Percentiles rank a stretch among this genome's conserved stretches.
Evolutionary conservation across 1,140 invertebrate genomes (phyloP).

Genomic region (Pararge aegeria): DNA sequence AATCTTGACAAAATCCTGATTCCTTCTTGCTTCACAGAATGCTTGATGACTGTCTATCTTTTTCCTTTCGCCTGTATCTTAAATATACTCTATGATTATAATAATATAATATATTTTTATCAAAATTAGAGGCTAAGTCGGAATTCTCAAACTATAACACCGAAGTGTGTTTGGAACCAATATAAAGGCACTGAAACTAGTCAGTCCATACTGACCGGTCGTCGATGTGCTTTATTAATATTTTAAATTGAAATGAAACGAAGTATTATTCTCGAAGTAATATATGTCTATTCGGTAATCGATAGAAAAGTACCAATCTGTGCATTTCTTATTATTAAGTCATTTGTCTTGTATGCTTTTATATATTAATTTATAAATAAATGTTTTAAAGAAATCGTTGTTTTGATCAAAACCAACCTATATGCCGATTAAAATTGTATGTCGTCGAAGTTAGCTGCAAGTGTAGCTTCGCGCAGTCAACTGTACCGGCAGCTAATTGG

Average conservation of each 20-base stretch:
- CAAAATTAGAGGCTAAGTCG: slow-evolving; percentile 52
- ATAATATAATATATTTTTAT: slow-evolving; percentile 39
- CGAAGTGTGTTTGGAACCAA: slow-evolving; percentile 44
- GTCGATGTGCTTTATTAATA: slow-evolving; percentile 40
- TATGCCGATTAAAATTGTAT: no score
- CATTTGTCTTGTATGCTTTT: slow-evolving; percentile 70
- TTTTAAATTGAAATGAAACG: slow-evolving; percentile 30
- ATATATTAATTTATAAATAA: slow-evolving; percentile 76
- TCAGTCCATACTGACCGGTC: slow-evolving; percentile 46
- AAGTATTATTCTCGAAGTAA: slow-evolving; percentile 45
- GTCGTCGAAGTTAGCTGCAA: no score
- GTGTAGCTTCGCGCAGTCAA: no score
- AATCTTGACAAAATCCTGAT: no score
- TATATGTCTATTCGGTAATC: slow-evolving; percentile 45
- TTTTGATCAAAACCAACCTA: slow-evolving; percentile 18
- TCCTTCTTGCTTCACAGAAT: no score
- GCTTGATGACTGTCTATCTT: no score
- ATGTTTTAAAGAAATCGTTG: slow-evolving; percentile 55
- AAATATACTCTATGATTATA: slow-evolving; percentile 28
- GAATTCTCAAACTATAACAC: slow-evolving; percentile 32
- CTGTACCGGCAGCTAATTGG: no score
- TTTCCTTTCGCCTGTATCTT: slow-evolving; percentile 20
- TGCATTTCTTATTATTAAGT: slow-evolving; percentile 73
- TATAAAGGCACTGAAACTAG: slow-evolving; percentile 39
- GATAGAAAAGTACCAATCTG: slow-evolving; percentile 63